These are phyloP conservation scores for Rissa tridactyla DNA, from an alignment of 2,113 vertebrate genomes.

Conservation along the genomic window DNA sequence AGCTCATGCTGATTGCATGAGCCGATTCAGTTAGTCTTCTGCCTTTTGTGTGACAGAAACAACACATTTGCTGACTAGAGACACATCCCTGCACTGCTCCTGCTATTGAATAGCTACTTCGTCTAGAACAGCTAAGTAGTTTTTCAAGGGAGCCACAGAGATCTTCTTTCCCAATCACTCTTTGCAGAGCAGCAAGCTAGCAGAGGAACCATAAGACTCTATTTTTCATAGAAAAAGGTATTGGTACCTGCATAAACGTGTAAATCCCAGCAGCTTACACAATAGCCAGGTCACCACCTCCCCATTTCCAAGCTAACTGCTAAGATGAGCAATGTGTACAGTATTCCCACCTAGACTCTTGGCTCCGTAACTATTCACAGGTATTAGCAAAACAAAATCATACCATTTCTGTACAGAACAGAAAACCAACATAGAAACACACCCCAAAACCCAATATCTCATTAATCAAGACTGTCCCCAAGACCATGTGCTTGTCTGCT, in stretches of 20 bases:
- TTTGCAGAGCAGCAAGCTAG: not conserved
- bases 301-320: not conserved
- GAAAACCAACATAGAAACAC: not conserved
- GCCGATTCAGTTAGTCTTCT: not conserved
- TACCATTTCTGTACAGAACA: not conserved
- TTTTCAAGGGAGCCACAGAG: not conserved
- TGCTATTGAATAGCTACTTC: not conserved
- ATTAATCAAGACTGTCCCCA: not conserved
- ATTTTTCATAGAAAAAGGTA: not conserved
- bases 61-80: not conserved
- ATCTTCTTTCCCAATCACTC: not conserved
- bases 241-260: fast-evolving
- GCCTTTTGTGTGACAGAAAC: not conserved
- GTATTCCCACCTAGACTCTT: not conserved
- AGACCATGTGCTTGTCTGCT: fast-evolving
- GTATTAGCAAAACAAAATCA: not conserved
- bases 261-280: not conserved
- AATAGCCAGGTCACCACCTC: not conserved
- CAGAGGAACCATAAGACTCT: not conserved
- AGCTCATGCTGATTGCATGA: not conserved
- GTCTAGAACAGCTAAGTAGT: not conserved
- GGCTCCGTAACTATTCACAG: not conserved
- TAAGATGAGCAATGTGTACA: not conserved
- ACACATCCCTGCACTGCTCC: not conserved
- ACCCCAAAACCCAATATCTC: fast-evolving